Base-by-base conservation (phyloP, 53 echinoderm and acorn worm genomes). In the Crossaster papposus region DNA sequence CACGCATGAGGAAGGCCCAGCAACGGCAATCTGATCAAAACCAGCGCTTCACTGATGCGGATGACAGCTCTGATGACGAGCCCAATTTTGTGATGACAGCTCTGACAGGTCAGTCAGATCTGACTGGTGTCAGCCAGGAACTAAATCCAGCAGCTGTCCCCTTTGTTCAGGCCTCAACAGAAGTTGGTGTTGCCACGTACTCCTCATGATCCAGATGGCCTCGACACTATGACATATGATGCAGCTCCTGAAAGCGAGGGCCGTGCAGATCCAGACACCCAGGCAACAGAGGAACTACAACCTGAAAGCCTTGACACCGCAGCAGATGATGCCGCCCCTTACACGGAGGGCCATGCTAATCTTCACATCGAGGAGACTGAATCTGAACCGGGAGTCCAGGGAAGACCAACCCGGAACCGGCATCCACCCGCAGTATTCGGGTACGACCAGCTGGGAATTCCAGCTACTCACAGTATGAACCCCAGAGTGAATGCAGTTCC, bases 31-130 rank as follows among this genome's bases (percentile, higher is more conserved):
- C 38, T 50, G n/a, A 37, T 22, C 51, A 22, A n/a, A 36, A 37
- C 65, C 54, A 54, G 81, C 81, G 13, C 52, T 63, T 20, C 62
- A 22, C 3, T 78, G 37, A 78, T 31, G 30, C 30, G 2, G 78
- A 78, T n/a, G 78, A 78, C 13, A 78, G 78, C 23, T 78, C 78
- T 20, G 78, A 78, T 31, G 78, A 78, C 18, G 51, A 78, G 78
- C 44, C n/a, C 18, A 23, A 78, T 22, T 18, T 78, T 12, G 38
- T 38, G 78, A 12, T 78, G 78, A 20, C 44, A 22, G 38, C 78
- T 50, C 78, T 22, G 15, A 78, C 72, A 33, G 72, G 72, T 37
- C 78, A 37, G 14, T 50, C 23, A 78, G 78, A 78, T 13, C 78
- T 38, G n/a, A n/a, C 78, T 78, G 78, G 18, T 50, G 51, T 78